A percentile compares a stretch with the other conserved stretches of the same genome.
Evolutionary conservation across 2,888 invertebrate genomes (phyloP).

Genomic region (Heliconius erato): DNA sequence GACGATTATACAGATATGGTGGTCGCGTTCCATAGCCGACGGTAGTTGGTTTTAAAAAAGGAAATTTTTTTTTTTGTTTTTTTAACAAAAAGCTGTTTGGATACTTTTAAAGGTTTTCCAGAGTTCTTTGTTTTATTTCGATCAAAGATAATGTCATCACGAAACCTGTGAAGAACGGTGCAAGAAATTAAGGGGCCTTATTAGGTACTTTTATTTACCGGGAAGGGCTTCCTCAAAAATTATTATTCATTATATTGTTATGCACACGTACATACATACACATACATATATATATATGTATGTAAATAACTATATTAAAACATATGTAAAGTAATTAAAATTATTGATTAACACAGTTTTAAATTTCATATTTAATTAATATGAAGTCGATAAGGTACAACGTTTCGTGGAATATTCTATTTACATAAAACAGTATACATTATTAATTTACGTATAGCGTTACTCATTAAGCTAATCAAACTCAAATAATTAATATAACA

Average conservation of each 20-base stretch:
- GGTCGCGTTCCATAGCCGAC: conserved; percentile 77
- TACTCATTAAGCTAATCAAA: conserved; percentile 29
- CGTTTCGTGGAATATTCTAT: conserved; percentile 11
- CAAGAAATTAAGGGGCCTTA: conserved; percentile 36
- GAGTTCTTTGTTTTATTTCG: conserved; percentile 65
- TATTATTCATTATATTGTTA: too few species aligned
- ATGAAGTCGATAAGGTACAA: conserved; percentile 25
- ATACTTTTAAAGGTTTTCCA: conserved; percentile 62
- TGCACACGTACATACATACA: background rate
- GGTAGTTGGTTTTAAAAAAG: conserved; percentile 79
- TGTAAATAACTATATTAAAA: background rate
- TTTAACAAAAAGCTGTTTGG: conserved; percentile 69
- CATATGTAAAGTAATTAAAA: background rate
- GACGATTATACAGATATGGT: conserved; percentile 82
- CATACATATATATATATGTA: background rate
- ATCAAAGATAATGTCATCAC: conserved; percentile 72
- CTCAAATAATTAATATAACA: conserved; percentile 21
- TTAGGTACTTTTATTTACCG: background rate
- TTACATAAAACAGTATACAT: conserved; percentile 21
- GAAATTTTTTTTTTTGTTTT: conserved; percentile 65
- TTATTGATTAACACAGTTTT: conserved; percentile 1
- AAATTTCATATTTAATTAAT: conserved; percentile 15
- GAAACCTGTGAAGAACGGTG: conserved; percentile 54
- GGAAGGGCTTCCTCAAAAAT: background rate
- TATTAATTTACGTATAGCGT: conserved; percentile 15